Evolutionary conservation across 1,140 invertebrate genomes (phyloP).

Genomic region (Cherax quadricarinatus): DNA sequence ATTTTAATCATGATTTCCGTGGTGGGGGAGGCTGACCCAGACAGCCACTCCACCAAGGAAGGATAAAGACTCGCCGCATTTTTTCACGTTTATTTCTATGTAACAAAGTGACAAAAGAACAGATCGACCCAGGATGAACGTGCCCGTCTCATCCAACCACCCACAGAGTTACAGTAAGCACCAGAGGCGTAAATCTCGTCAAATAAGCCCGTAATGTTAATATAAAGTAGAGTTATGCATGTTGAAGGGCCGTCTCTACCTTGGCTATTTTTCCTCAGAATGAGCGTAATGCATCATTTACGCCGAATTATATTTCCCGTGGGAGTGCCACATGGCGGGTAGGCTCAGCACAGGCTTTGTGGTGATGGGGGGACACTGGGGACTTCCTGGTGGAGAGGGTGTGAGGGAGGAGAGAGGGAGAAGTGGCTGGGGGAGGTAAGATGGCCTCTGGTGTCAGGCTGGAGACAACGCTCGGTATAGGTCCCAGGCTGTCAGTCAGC

Average conservation of each 20-base stretch:
- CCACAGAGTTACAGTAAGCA: slow-evolving; percentile 46
- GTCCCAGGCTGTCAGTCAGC: slow-evolving; percentile 3
- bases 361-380: too few species aligned
- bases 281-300: slow-evolving; percentile 24
- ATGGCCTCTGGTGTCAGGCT: background rate
- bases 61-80: background rate
- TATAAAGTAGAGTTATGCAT: slow-evolving; percentile 3
- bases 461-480: slow-evolving; percentile 42
- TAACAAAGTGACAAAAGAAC: background rate
- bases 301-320: background rate
- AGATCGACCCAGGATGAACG: background rate
- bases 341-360: too few species aligned
- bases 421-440: background rate
- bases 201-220: background rate
- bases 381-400: too few species aligned
- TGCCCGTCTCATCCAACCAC: slow-evolving; percentile 22
- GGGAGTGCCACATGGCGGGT: too few species aligned
- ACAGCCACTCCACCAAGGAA: background rate
- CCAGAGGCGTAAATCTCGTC: too few species aligned
- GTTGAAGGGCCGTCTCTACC: slow-evolving; percentile 15
- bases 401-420: background rate
- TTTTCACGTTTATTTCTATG: background rate
- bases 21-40: background rate
- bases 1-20: background rate
- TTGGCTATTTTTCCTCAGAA: slow-evolving; percentile 41